Evolutionary conservation across 2,113 vertebrate genomes (phyloP).

Genomic region (Reinhardtius hippoglossoides): DNA sequence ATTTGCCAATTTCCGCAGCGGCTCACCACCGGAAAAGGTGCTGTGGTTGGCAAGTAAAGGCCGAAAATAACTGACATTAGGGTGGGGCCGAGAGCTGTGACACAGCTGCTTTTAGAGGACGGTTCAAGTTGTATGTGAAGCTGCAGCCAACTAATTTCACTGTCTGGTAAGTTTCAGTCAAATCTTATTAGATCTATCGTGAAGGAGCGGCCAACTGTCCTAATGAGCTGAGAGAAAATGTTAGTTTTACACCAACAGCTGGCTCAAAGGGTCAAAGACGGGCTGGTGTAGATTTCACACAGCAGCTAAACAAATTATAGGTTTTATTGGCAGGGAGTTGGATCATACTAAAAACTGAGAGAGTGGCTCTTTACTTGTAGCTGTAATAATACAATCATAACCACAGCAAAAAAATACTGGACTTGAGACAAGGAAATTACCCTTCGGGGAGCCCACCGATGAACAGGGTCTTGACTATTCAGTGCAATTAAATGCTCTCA

Average conservation of each 20-base stretch:
- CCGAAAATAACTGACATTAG: conserved; percentile 75
- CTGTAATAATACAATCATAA: background rate
- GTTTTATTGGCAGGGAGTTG: conserved; percentile 20
- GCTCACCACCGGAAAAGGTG: conserved; percentile 64
- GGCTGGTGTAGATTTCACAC: background rate
- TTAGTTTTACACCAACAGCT: conserved; percentile 36
- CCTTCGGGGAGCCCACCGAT: conserved; percentile 25
- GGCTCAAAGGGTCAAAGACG: conserved; percentile 28
- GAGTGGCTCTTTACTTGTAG: conserved; percentile 7
- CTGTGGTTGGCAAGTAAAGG: conserved; percentile 63
- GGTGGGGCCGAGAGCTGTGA: conserved; percentile 67
- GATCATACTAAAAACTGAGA: conserved; percentile 20
- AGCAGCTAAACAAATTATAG: conserved; percentile 3
- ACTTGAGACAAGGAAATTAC: conserved; percentile 31
- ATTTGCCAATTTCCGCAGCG: conserved; percentile 68
- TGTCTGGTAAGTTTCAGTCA: conserved; percentile 75
- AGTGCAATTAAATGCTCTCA: conserved; percentile 45
- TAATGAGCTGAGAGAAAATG: conserved; percentile 57
- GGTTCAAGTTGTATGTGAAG: conserved; percentile 58
- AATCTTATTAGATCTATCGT: conserved; percentile 65
- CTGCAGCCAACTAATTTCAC: conserved; percentile 75
- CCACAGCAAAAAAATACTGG: conserved; percentile 12
- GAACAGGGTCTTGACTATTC: conserved; percentile 25
- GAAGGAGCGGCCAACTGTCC: conserved; percentile 49
- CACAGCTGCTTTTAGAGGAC: conserved; percentile 79